phyloP scores from a whole-genome alignment of 1,140 invertebrate genomes.

The Formica exsecta region DNA sequence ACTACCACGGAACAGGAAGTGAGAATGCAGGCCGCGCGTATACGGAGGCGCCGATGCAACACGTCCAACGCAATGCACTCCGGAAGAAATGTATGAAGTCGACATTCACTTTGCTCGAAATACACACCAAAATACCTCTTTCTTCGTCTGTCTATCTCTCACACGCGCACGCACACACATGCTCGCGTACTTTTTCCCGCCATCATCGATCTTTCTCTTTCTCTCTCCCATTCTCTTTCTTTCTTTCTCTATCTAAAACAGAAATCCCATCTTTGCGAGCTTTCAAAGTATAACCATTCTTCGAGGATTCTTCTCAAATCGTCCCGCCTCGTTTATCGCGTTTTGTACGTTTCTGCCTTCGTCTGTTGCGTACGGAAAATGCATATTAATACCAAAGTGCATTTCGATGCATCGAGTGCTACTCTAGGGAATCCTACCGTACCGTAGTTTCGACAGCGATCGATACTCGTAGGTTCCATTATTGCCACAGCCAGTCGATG shows the following conservation, averaged over 20 bases:
- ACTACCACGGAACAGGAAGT: slow-evolving; percentile 83
- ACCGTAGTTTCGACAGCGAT: slow-evolving; percentile 36
- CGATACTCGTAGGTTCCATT: slow-evolving; percentile 63
- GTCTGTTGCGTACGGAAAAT: slow-evolving; percentile 57
- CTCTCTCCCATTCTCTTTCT: neutral
- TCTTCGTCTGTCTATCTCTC: slow-evolving; percentile 45
- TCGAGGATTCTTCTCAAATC: slow-evolving; percentile 38
- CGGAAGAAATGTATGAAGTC: slow-evolving; percentile 85
- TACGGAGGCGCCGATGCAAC: slow-evolving; percentile 82
- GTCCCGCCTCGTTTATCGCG: slow-evolving; percentile 67
- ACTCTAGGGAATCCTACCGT: slow-evolving; percentile 43
- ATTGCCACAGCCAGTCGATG: slow-evolving; percentile 53
- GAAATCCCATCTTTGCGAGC: slow-evolving; percentile 44
- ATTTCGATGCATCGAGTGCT: slow-evolving; percentile 61
- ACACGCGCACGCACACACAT: slow-evolving; percentile 6
- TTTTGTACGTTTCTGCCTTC: slow-evolving; percentile 80
- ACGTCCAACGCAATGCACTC: slow-evolving; percentile 81
- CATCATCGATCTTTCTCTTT: slow-evolving; percentile 47
- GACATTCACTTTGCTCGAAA: slow-evolving; percentile 74
- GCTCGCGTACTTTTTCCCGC: slow-evolving; percentile 15
- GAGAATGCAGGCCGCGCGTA: slow-evolving; percentile 80
- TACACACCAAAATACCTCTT: slow-evolving; percentile 42
- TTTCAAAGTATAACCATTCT: slow-evolving; percentile 39
- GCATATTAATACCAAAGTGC: slow-evolving; percentile 62
- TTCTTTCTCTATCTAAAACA: slow-evolving; percentile 7